phyloP scores from a whole-genome alignment of 1,140 invertebrate species.

The Aphis gossypii region DNA sequence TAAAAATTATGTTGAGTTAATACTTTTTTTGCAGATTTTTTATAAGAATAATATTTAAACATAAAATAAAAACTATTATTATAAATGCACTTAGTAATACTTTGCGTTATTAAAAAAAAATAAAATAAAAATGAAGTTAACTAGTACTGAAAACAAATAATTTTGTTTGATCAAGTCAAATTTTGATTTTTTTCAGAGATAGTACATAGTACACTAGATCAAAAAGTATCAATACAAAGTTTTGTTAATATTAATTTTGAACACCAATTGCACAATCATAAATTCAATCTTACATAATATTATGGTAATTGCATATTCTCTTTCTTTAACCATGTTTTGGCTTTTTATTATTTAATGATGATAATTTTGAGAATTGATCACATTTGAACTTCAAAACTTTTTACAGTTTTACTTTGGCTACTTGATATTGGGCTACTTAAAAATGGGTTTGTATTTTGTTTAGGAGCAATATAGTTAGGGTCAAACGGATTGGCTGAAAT shows the following conservation, averaged over 20 bases:
- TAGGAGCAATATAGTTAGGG: conserved; percentile 78
- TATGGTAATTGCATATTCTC: background rate
- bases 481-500: conserved; percentile 67
- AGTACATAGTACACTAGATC: background rate
- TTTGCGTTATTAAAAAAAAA: background rate
- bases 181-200: conserved; percentile 21
- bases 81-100: background rate
- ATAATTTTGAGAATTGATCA: conserved; percentile 61
- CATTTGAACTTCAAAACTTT: conserved; percentile 70
- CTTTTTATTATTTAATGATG: background rate
- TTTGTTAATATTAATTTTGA: conserved; percentile 21
- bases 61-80: conserved; percentile 5
- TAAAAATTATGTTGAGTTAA: background rate
- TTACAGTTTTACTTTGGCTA: conserved; percentile 64
- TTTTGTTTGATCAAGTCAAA: background rate
- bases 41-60: background rate
- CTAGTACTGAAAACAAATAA: background rate
- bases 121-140: background rate
- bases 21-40: background rate
- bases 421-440: conserved; percentile 59
- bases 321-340: background rate
- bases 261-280: conserved; percentile 30
- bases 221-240: conserved; percentile 14
- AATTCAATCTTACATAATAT: background rate
- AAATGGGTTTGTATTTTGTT: conserved; percentile 66